phyloP scores from a whole-genome alignment of 2,888 invertebrate species.

The Orgyia antiqua region DNA sequence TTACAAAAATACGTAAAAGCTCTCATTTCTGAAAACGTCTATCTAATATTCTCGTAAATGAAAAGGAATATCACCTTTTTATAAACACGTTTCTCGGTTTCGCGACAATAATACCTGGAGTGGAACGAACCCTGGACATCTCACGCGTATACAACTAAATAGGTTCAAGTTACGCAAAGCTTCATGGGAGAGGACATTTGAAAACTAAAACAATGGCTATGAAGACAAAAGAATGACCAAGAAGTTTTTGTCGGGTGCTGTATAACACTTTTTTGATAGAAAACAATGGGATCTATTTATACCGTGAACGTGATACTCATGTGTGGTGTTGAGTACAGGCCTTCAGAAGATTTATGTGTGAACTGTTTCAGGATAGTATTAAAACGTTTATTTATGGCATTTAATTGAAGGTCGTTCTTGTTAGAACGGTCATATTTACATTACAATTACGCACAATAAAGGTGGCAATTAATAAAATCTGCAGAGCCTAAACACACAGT shows the following conservation, averaged over 20 bases:
- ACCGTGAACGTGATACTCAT: slow-evolving; percentile 16
- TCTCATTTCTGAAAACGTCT: no score
- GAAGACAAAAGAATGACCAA: slow-evolving; percentile 33
- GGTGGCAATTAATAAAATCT: no score
- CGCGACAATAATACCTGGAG: slow-evolving; percentile 12
- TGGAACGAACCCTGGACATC: slow-evolving; percentile 23
- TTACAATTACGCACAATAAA: no score
- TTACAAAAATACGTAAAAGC: no score
- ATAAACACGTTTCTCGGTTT: no score
- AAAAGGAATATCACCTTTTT: no score
- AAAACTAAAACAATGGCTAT: slow-evolving; percentile 23
- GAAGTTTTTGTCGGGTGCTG: slow-evolving; percentile 25
- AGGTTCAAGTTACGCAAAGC: slow-evolving; percentile 34
- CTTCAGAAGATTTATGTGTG: slow-evolving; percentile 22
- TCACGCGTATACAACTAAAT: slow-evolving; percentile 27
- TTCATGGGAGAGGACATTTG: slow-evolving; percentile 32
- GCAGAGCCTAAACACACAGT: no score
- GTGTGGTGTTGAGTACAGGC: slow-evolving; percentile 15
- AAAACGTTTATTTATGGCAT: no score
- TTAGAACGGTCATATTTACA: no score
- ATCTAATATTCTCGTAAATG: no score
- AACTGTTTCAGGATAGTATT: no score
- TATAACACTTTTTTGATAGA: slow-evolving; percentile 12
- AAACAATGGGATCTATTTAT: slow-evolving; percentile 27
- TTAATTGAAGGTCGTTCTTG: no score